These are phyloP conservation scores for Holothuria leucospilota DNA, from an alignment of 53 echinoderm and acorn worm species.

Conservation along the genomic window DNA sequence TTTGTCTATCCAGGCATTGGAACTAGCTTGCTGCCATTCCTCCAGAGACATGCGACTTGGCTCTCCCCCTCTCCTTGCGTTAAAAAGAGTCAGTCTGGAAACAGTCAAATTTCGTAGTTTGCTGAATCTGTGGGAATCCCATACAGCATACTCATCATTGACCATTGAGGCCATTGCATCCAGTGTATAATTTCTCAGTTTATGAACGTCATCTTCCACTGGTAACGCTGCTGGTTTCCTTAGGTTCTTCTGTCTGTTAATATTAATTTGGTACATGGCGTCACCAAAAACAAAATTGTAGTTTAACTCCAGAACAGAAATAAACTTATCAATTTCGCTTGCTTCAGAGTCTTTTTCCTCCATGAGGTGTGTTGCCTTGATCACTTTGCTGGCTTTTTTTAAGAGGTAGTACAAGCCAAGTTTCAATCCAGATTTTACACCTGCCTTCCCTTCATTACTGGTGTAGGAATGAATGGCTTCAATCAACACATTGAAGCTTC, in stretches of 20 bases:
- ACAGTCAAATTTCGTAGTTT: neutral
- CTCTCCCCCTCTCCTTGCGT: conserved; percentile 52
- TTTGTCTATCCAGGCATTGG: conserved; percentile 29
- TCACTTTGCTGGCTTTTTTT: too few relatives aligned
- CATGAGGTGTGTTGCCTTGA: conserved; percentile 56
- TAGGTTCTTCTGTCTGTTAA: conserved; percentile 54
- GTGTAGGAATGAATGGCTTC: too few relatives aligned
- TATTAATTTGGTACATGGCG: conserved; percentile 63
- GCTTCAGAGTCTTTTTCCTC: conserved; percentile 53
- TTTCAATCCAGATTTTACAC: too few relatives aligned
- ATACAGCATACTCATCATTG: neutral
- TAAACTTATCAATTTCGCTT: conserved; percentile 69
- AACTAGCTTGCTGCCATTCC: conserved; percentile 11
- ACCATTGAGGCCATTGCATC: neutral
- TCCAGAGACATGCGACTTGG: conserved; percentile 26
- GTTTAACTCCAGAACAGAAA: conserved; percentile 66
- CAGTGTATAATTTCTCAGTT: conserved; percentile 42
- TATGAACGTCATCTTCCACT: conserved; percentile 69
- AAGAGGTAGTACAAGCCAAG: too few relatives aligned
- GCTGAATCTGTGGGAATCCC: neutral
- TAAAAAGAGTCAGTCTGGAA: conserved; percentile 25
- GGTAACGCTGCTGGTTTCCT: conserved; percentile 64
- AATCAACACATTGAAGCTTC: too few relatives aligned
- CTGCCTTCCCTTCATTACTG: too few relatives aligned
- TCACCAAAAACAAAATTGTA: conserved; percentile 65